A percentile compares a stretch with the other conserved stretches of the same genome.
These are phyloP conservation scores for Apocheima hispidaria DNA, from an alignment of 2,888 invertebrate genomes.

Conservation along the genomic window DNA sequence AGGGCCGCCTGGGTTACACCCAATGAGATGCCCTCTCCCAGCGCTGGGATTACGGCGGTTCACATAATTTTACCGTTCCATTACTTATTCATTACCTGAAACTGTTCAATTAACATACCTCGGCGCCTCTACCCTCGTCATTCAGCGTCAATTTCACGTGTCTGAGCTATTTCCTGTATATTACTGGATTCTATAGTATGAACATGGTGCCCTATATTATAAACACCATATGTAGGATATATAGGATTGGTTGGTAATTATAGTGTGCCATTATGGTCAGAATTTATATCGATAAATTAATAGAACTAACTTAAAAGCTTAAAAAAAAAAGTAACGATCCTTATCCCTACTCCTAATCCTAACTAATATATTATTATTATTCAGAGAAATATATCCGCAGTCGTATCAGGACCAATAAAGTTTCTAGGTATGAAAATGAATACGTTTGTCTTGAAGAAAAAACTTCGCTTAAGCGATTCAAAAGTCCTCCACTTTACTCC, in stretches of 20 bases:
- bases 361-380: no score
- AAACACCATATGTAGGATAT: neutral
- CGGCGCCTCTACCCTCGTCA: conserved; percentile 53
- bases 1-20: conserved; percentile 9
- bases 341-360: neutral
- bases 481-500: no score
- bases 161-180: conserved; percentile 25
- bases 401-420: no score
- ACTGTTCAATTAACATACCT: conserved; percentile 51
- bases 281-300: neutral
- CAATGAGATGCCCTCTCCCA: neutral
- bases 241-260: conserved; percentile 2
- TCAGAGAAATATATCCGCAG: no score
- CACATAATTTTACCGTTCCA: conserved; percentile 31
- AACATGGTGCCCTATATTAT: neutral
- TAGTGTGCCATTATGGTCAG: neutral
- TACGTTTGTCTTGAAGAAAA: no score
- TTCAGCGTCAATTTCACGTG: conserved; percentile 50
- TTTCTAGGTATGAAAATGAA: no score
- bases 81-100: conserved; percentile 51
- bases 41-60: conserved; percentile 15
- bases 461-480: no score
- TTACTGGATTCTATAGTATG: conserved; percentile 9
- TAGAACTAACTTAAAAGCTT: no score
- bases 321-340: no score